Conservation (phyloP, 2,888 invertebrate species). For the Halocaridina rubra region DNA sequence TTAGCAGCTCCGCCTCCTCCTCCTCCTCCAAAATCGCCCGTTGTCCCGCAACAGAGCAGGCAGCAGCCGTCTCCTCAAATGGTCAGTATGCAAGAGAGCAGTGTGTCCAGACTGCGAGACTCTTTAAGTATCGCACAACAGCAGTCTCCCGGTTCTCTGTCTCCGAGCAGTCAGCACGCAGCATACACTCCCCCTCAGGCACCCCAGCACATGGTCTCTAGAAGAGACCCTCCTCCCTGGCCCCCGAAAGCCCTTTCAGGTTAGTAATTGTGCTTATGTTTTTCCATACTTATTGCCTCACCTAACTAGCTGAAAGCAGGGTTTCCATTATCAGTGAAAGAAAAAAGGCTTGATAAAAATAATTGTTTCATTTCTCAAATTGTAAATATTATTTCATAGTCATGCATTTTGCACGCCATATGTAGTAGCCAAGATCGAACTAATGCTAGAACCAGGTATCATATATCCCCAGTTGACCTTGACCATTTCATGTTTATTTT, state of each 20-base stretch:
- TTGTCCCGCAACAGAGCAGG: neutral
- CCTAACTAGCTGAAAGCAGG: too few relatives aligned
- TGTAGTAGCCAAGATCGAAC: too few relatives aligned
- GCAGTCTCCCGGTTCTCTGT: conserved; percentile 15
- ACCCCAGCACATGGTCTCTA: conserved; percentile 36
- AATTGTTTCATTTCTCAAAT: too few relatives aligned
- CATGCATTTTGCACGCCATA: too few relatives aligned
- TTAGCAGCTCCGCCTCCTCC: neutral
- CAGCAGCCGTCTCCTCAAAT: conserved; percentile 13
- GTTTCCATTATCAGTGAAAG: too few relatives aligned
- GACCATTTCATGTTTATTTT: too few relatives aligned
- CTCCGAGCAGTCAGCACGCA: conserved; percentile 45
- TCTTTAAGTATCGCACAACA: conserved; percentile 6
- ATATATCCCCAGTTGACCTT: too few relatives aligned
- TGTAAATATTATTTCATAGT: too few relatives aligned
- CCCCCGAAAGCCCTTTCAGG: conserved; percentile 47
- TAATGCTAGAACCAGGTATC: too few relatives aligned
- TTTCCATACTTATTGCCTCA: too few relatives aligned
- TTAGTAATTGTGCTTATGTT: neutral
- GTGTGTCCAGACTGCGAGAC: conserved; percentile 1
- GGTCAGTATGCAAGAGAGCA: neutral
- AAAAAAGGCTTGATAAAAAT: too few relatives aligned
- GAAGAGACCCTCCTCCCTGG: conserved; percentile 51
- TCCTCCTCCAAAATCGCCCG: neutral
- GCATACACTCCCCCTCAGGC: conserved; percentile 12